Percentiles rank a stretch among this genome's conserved stretches.
Evolutionary conservation across 2,797 vertebrate genomes (phyloP).

Genomic region (Anguilla marmorata): DNA sequence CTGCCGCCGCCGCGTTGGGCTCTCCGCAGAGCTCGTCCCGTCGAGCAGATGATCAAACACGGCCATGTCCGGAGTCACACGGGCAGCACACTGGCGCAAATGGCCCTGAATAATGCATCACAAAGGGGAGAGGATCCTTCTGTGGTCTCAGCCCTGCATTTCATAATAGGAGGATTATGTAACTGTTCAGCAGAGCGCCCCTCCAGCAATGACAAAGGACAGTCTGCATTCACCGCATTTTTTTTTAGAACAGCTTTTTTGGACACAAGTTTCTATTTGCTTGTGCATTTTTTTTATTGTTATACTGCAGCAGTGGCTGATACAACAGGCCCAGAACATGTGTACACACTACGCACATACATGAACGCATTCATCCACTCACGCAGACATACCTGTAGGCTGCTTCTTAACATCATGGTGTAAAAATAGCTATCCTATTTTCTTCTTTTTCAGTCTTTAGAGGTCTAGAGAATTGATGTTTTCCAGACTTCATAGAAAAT

Average conservation of each 20-base stretch:
- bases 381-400: constrained; percentile 38
- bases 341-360: not conserved
- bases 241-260: not conserved
- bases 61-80: constrained; percentile 29
- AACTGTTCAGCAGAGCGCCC: constrained; percentile 46
- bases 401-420: constrained; percentile 57
- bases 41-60: constrained; percentile 40
- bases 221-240: not conserved
- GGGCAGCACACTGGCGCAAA: constrained; percentile 30
- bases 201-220: not conserved
- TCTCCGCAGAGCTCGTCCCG: constrained; percentile 35
- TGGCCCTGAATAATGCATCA: constrained; percentile 32
- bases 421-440: constrained; percentile 68
- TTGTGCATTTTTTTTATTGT: not conserved
- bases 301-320: not conserved
- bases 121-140: constrained; percentile 35
- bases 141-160: constrained; percentile 45
- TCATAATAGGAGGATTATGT: constrained; percentile 48
- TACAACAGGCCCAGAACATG: not conserved
- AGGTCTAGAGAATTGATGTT: constrained; percentile 64
- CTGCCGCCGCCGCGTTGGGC: constrained; percentile 40
- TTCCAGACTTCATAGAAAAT: constrained; percentile 63
- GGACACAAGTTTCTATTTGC: not conserved
- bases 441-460: constrained; percentile 54
- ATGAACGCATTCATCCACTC: not conserved